Percentiles rank a stretch among this genome's conserved stretches.
These are phyloP conservation scores for Poeciliopsis turrubarensis DNA, from an alignment of 2,113 vertebrate genomes.

Conservation along the genomic window DNA sequence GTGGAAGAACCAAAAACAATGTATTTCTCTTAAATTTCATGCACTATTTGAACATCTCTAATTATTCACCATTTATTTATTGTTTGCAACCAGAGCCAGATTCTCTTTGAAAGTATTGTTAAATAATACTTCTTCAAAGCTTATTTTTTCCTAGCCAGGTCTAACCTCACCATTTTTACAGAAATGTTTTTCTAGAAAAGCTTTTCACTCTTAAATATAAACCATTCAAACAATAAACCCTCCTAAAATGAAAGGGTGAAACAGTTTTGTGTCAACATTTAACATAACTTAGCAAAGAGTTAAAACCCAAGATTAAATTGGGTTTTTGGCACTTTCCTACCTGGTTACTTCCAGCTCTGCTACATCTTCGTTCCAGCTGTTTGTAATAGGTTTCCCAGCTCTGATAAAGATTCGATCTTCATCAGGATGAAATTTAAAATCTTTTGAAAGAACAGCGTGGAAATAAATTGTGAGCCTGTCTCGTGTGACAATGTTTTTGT, in stretches of 20 bases:
- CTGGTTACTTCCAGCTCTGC: conserved; percentile 57
- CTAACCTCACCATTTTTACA: too few species aligned
- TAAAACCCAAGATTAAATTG: background rate
- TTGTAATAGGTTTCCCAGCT: conserved; percentile 37
- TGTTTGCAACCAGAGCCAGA: background rate
- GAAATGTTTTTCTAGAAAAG: background rate
- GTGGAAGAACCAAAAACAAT: background rate
- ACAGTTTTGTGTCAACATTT: background rate
- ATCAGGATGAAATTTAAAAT: conserved; percentile 77
- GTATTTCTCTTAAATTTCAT: background rate
- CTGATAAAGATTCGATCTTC: conserved; percentile 77
- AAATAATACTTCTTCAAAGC: background rate
- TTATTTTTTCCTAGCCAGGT: background rate
- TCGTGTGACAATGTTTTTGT: conserved; percentile 28
- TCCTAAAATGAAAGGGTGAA: background rate
- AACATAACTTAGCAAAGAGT: background rate
- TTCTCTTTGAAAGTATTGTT: background rate
- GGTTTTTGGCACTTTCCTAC: conserved; percentile 45
- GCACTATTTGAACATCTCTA: background rate
- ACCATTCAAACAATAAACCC: background rate
- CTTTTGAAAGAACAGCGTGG: conserved; percentile 87
- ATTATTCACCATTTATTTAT: background rate
- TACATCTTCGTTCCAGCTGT: conserved; percentile 44
- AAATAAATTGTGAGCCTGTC: conserved; percentile 84
- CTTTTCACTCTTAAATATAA: too few species aligned